Evolutionary conservation across 2,113 vertebrate species (phyloP), one percentile per base, ranked within the genome.

Genomic region (Alligator sinensis): DNA sequence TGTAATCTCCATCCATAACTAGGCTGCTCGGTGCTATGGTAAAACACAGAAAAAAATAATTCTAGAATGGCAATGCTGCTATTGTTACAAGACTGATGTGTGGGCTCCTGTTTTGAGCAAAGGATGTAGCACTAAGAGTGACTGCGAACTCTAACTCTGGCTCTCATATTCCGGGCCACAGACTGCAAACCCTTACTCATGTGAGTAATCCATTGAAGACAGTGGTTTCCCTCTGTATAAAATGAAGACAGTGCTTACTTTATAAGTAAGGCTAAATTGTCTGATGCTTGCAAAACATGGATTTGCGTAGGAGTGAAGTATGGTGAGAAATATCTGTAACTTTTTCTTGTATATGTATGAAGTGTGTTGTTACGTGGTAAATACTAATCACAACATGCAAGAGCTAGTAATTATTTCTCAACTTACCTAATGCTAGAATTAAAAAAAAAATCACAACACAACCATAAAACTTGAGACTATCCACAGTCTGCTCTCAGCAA

Each of bases 251-350:
- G 74, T 25, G 3, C 21, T 2, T 15, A 54, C 76, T 24, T 2
- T 19, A 2, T 0, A 24, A 55, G 2, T 10, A 30, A 27, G 2
- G 60, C 2, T 0, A 38, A 2, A 28, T 3, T 0, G 1, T 28
- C 61, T 27, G 0, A 47, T 17, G 12, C 3, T 7, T 2, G 63
- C n/a, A 11, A 12, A 10, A 1, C 17, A 0, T 68, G 1, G 1
- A 1, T 4, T 4, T 57, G n/a, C 10, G 0, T 70, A 16, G 27
- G 5, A 47, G 74, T 68, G 1, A 22, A 4, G 8, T 16, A 0
- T 1, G 25, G 76, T 0, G 30, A 24, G 30, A 13, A 16, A 34
- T 1, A 4, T 2, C 1, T 1, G 4, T 5, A 10, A 1, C 34
- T 25, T 15, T 15, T 30, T 47, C 2, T 0, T 4, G n/a, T n/a